Evolutionary conservation across 2,888 invertebrate genomes (phyloP), one percentile per base, ranked within the genome.

Genomic region (Arrhopalites spinosus): DNA sequence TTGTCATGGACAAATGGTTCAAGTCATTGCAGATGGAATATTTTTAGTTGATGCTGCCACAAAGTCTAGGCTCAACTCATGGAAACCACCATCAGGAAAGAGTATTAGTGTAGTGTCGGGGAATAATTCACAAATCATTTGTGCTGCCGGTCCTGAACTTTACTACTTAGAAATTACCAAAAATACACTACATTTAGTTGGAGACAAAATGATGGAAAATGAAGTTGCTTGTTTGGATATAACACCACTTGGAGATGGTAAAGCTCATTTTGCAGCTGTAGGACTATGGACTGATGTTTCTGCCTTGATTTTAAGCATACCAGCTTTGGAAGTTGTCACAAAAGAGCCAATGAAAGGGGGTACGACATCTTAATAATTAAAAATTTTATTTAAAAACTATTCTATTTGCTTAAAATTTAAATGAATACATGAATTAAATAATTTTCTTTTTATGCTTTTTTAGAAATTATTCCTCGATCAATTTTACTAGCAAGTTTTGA

Each of bases 281-380:
- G 98, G 98, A 0, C 87, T 98, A 66, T 99, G 99, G 99, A 97
- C 95, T 0, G 97, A 98, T 84, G 96, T 98, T 83, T 96, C 96
- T 0, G 94, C 95, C 45, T 88, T 95, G 15, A 90, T 98, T 78
- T 87, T 98, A 30, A 89, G 90, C 15, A 86, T 98, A 78, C 97
- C 98, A 0, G 89, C 90, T 75, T 88, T 98, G 71, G 89, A 90
- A 75, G 91, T 92, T 83, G 88, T 96, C 73, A 93, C 94, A 84
- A 93, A 92, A 30, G 96, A 98, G 87, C 90, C 92, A 84, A 87
- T 98, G 0, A 92, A 94, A 45, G 97, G 97, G 83, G 92, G 92
- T 92, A 84, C 81, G 81, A 27, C 20, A 17, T 53, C 5, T 20
- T 53, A 3, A 53, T 8, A 8, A 3, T 5, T 15, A 53, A 20